Conservation (phyloP, 2,797 vertebrate species). For the Sandelia bainsii region DNA sequence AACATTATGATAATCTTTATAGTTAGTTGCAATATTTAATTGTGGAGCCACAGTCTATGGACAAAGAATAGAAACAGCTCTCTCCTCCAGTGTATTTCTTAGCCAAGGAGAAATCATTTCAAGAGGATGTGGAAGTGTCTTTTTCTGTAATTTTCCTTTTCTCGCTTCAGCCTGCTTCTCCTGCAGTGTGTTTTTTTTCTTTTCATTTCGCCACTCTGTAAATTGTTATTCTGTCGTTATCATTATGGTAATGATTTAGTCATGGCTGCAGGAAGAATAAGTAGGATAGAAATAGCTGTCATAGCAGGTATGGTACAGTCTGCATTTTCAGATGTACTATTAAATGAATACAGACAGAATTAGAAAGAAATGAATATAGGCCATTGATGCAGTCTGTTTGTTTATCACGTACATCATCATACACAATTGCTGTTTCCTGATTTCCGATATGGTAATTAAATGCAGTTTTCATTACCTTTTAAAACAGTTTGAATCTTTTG, state of each 20-base stretch:
- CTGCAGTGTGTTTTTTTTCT: background rate
- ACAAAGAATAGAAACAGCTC: conserved; percentile 2
- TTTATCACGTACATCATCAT: background rate
- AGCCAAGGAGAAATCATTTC: conserved; percentile 19
- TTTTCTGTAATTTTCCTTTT: conserved; percentile 10
- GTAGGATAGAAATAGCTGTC: conserved; percentile 42
- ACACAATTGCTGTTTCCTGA: background rate
- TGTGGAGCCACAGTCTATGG: conserved; percentile 10
- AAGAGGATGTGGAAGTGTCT: conserved; percentile 1
- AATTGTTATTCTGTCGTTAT: conserved; percentile 36
- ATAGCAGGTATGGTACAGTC: conserved; percentile 9
- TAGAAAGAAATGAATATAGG: conserved; percentile 6
- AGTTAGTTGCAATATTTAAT: conserved; percentile 35
- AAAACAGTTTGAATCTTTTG: background rate
- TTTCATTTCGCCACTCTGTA: conserved; percentile 14
- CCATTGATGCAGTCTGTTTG: background rate
- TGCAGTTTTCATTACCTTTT: background rate
- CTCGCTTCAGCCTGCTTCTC: background rate
- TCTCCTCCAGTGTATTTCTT: conserved; percentile 26
- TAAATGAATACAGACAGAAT: conserved; percentile 22
- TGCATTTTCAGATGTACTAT: conserved; percentile 2
- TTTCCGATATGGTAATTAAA: background rate
- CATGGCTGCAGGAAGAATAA: conserved; percentile 43
- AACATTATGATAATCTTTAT: conserved; percentile 27
- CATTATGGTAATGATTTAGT: conserved; percentile 45